Percentiles rank a stretch among this genome's conserved stretches.
These are phyloP conservation scores for Aix galericulata DNA, from an alignment of 2,113 vertebrate species.

Conservation along the genomic window DNA sequence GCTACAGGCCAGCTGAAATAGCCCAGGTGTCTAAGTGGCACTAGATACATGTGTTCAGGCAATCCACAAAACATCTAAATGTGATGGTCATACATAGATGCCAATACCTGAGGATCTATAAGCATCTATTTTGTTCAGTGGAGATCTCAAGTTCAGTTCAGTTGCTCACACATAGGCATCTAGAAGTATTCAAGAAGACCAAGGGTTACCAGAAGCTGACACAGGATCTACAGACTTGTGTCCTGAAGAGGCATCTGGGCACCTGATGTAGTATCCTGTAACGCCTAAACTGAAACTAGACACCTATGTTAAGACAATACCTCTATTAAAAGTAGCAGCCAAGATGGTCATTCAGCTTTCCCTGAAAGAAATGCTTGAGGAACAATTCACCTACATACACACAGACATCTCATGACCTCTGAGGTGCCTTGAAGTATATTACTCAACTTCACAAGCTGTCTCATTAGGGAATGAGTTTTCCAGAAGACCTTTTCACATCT, in stretches of 20 bases:
- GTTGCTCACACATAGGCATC: not conserved
- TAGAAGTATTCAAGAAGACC: not conserved
- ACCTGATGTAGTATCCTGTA: not conserved
- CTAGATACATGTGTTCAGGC: not conserved
- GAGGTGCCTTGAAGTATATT: not conserved
- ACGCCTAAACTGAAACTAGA: not conserved
- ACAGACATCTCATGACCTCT: rapidly evolving
- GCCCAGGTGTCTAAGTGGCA: not conserved
- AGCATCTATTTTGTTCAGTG: not conserved
- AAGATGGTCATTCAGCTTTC: not conserved
- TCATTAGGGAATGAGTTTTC: not conserved
- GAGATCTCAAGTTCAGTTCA: not conserved
- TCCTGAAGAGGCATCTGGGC: not conserved
- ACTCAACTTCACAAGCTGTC: not conserved
- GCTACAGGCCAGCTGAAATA: not conserved
- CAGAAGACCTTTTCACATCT: not conserved
- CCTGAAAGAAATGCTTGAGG: not conserved
- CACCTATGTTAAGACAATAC: not conserved
- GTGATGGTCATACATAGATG: no score
- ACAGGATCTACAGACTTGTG: not conserved
- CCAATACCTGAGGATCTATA: not conserved
- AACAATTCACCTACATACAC: not conserved
- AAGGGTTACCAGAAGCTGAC: not conserved
- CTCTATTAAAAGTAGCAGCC: not conserved
- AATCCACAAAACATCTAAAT: not conserved